Conservation (phyloP, 2,888 invertebrate species). For the Schizaphis graminum region DNA sequence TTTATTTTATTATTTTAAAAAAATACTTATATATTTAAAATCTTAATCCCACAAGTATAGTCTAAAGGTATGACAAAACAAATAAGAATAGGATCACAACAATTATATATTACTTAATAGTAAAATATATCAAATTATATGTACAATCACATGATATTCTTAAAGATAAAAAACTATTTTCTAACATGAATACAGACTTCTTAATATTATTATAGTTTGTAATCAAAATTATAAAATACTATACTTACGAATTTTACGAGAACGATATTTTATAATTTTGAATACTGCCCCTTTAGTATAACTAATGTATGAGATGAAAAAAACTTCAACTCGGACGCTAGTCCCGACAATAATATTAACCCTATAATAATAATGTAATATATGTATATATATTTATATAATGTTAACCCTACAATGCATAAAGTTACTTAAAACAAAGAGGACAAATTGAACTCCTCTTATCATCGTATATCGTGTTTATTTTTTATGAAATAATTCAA, state of each 20-base stretch:
- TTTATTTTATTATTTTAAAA: neutral
- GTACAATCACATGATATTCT: neutral
- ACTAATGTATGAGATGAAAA: neutral
- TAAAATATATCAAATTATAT: neutral
- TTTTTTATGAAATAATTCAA: neutral
- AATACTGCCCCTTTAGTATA: neutral
- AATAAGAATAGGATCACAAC: neutral
- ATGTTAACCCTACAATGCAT: no score
- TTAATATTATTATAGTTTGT: neutral
- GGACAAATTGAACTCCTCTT: neutral
- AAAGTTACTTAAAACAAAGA: no score
- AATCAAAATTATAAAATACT: neutral
- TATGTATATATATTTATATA: no score
- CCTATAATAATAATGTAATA: no score
- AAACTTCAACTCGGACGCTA: neutral
- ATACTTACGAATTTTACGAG: neutral
- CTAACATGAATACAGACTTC: neutral
- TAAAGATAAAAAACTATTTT: neutral
- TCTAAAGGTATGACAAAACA: neutral
- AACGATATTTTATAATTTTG: neutral
- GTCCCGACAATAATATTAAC: neutral
- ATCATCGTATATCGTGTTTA: neutral
- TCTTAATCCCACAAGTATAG: neutral
- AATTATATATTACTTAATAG: neutral
- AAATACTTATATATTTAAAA: neutral